Evolutionary conservation across 35 echinoderm and acorn worm species (phyloP), one percentile per base, ranked within the genome.

Genomic region (Apostichopus californicus): DNA sequence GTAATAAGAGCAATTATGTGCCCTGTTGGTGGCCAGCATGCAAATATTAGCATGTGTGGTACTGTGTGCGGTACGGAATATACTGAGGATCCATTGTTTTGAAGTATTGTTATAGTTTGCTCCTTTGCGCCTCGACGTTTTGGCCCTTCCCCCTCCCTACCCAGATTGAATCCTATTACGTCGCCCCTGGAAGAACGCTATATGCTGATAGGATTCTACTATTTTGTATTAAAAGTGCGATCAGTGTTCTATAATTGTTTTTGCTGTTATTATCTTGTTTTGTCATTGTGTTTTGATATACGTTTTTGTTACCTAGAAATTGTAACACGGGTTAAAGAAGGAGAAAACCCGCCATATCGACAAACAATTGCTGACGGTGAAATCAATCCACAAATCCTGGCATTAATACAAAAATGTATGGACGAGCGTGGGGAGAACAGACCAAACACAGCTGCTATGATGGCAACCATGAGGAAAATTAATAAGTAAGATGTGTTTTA

Each of bases 321-420:
- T 68, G 17, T 96, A 5, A 64, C 72, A 26, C 73, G 77, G 11
- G 56, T 96, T 23, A 83, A 79, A 53, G 65, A 57, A 18, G 64
- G 24, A 17, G 22, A 25, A 8, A 77, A 14, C 3, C 73, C 94
- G 5, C 93, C 95, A 5, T 94, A 94, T 71, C 90, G 95, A 73
- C 95, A 94, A n/a, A 0, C 56, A 6, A 54, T 96, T 4, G 28
- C 78, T 15, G 61, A 87, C 9, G 91, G 68, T 60, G 95, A 92
- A 5, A 78, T 59, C 11, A 80, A 68, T 13, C 77, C 85, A n/a
- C 78, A 94, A 18, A 78, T 96, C 52, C 70, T 90, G 15, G 78
- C 68, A 0, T 83, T 96, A 46, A 94, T 96, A 89, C 55, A 73
- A 15, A 63, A 83, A 79, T 96, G 95, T 58, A 90, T 86, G 91